Evolutionary conservation across 2,888 invertebrate genomes (phyloP).

Genomic region (Dolichopus griseipennis): DNA sequence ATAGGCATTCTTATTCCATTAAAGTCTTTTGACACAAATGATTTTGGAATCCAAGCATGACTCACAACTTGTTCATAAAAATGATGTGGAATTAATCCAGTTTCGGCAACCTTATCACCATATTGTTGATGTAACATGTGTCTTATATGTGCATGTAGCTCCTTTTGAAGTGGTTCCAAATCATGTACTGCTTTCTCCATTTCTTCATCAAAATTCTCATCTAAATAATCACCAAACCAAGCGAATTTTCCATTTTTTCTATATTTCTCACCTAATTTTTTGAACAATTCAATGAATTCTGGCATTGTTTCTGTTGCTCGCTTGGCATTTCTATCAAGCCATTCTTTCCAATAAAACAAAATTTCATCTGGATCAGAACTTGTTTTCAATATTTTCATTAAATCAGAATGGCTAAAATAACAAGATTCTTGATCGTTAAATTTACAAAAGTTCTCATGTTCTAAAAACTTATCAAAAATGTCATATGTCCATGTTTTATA

Average conservation of each 20-base stretch:
- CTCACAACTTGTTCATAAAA: conserved; percentile 15
- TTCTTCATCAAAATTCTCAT: conserved; percentile 58
- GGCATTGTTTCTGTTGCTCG: conserved; percentile 52
- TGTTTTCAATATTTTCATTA: conserved; percentile 33
- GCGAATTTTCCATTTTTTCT: conserved; percentile 40
- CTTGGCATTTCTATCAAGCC: conserved; percentile 51
- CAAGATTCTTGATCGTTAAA: conserved; percentile 20
- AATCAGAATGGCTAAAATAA: conserved; percentile 29
- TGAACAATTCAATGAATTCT: conserved; percentile 56
- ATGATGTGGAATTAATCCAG: conserved; percentile 17
- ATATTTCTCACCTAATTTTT: conserved; percentile 63
- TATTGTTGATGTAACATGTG: conserved; percentile 46
- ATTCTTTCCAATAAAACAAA: conserved; percentile 66
- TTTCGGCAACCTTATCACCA: conserved; percentile 7
- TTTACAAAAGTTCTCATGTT: conserved; percentile 23
- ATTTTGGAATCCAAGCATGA: conserved; percentile 24
- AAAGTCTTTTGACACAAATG: conserved; percentile 28
- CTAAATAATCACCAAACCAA: conserved; percentile 52
- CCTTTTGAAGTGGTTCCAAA: conserved; percentile 69
- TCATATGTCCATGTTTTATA: not conserved
- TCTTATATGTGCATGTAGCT: conserved; percentile 74
- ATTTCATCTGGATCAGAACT: conserved; percentile 55
- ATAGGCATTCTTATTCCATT: conserved; percentile 42
- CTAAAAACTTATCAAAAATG: not conserved
- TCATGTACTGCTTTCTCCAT: conserved; percentile 62